phyloP scores from a whole-genome alignment of 2,113 vertebrate genomes.

The Calyptommatus sinebrachiatus region DNA sequence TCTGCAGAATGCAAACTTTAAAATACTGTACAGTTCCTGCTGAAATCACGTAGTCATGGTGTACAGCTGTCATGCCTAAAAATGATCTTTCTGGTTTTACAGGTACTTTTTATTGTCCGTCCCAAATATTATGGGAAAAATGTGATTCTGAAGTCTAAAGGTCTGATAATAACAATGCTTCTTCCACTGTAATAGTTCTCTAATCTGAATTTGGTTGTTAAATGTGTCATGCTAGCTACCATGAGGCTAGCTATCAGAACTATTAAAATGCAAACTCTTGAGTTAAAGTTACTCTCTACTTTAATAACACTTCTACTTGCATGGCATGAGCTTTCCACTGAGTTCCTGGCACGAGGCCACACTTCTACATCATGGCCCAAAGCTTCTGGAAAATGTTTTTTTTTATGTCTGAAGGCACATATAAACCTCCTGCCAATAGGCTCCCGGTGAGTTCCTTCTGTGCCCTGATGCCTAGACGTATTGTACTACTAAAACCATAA shows the following conservation, averaged over 20 bases:
- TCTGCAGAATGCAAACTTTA: background rate
- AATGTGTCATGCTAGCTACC: too few species aligned
- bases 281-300: too few species aligned
- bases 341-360: constrained; percentile 54
- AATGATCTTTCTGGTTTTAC: constrained; percentile 17
- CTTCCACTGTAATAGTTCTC: too few species aligned
- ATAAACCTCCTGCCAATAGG: background rate
- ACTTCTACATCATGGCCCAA: constrained; percentile 57
- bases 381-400: constrained; percentile 53
- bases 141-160: constrained; percentile 40
- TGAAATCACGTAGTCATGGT: background rate
- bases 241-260: too few species aligned
- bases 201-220: too few species aligned
- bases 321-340: constrained; percentile 60
- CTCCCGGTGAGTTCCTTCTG: background rate
- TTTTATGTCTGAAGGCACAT: constrained; percentile 22
- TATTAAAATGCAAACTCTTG: too few species aligned
- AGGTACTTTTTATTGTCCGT: constrained; percentile 31
- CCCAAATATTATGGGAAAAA: constrained; percentile 41
- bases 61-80: background rate
- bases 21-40: background rate
- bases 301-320: constrained; percentile 58
- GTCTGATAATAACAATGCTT: constrained; percentile 52
- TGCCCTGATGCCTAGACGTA: background rate
- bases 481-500: constrained; percentile 2